Conservation (phyloP, 2,797 vertebrate genomes). For the Acropternis orthonyx region DNA sequence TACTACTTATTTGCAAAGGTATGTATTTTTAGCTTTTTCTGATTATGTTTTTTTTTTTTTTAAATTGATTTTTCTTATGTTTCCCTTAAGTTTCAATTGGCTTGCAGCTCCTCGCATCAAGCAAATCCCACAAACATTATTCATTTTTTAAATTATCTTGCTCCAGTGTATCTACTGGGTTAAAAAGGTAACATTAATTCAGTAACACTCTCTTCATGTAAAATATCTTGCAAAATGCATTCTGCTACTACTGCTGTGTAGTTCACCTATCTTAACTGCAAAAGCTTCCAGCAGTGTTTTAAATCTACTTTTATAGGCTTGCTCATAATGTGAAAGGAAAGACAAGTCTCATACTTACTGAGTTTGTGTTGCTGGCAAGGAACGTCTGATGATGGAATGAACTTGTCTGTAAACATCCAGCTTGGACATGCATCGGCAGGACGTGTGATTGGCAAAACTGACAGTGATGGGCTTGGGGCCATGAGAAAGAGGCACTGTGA, state of each 20-base stretch:
- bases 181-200: background rate
- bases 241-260: background rate
- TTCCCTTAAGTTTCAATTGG: background rate
- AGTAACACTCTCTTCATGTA: background rate
- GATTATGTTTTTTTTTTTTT: too few species aligned
- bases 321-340: background rate
- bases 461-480: conserved; percentile 92
- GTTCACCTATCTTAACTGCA: background rate
- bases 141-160: background rate
- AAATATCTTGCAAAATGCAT: background rate
- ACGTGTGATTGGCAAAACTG: conserved; percentile 96
- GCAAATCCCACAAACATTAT: background rate
- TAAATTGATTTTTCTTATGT: background rate
- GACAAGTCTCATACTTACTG: conserved; percentile 82
- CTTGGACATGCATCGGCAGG: conserved; percentile 95
- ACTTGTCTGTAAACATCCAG: conserved; percentile 93
- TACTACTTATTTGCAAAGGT: background rate
- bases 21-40: background rate
- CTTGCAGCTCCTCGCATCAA: background rate
- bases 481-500: conserved; percentile 91
- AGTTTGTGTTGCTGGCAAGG: conserved; percentile 79
- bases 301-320: background rate
- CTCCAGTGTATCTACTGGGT: background rate
- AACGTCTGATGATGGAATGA: conserved; percentile 94
- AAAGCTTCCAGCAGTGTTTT: background rate